phyloP scores from a whole-genome alignment of 2,797 vertebrate genomes.

The Ctenosaura bakeri region DNA sequence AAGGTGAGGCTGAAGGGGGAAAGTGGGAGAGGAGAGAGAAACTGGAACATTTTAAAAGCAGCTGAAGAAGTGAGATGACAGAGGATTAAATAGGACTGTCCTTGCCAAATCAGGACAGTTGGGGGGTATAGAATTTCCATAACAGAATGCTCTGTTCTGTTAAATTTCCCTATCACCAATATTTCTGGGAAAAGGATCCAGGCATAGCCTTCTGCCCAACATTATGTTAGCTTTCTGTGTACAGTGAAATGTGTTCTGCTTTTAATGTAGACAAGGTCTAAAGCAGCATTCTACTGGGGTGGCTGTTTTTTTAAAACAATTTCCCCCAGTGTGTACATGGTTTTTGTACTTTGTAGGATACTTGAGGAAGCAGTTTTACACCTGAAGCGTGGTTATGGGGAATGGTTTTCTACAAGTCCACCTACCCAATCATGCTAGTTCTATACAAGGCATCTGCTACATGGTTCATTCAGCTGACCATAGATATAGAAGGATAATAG shows the following conservation, averaged over 20 bases:
- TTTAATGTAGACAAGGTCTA: neutral
- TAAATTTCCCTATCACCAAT: neutral
- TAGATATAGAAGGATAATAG: neutral
- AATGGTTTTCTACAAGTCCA: neutral
- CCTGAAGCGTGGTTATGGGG: neutral
- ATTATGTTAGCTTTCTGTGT: neutral
- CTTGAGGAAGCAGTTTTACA: neutral
- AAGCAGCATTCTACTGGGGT: neutral
- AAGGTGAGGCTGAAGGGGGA: no score
- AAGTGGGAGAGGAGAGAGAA: no score
- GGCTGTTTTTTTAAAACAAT: neutral
- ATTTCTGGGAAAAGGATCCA: neutral
- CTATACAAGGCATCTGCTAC: neutral
- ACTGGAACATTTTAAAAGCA: no score
- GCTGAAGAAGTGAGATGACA: no score
- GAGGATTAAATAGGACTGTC: no score
- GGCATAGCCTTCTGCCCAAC: neutral
- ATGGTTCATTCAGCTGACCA: neutral
- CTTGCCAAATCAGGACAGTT: no score
- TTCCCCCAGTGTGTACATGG: neutral
- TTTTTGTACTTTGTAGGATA: neutral
- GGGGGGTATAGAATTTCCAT: neutral
- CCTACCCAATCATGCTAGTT: neutral
- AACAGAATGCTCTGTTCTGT: neutral
- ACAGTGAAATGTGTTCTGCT: neutral